Evolutionary conservation across 2,888 invertebrate species (phyloP).

Genomic region (Drosophila sordidula): DNA sequence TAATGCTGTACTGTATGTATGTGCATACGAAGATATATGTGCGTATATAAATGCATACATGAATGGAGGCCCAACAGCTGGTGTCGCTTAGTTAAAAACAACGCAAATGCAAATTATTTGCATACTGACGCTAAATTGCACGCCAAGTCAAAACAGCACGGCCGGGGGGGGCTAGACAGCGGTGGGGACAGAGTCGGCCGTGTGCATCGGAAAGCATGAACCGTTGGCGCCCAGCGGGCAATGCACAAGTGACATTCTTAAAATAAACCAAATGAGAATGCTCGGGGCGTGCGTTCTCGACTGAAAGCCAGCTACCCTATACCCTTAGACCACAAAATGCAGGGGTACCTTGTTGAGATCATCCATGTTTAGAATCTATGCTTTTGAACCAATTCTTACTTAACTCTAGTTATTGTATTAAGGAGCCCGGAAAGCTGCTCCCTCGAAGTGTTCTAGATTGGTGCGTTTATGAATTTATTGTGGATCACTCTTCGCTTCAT

Average conservation of each 20-base stretch:
- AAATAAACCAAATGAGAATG: slow-evolving; percentile 56
- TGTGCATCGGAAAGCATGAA: slow-evolving; percentile 56
- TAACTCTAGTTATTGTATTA: too few species aligned
- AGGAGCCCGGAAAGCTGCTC: too few species aligned
- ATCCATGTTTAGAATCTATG: not conserved
- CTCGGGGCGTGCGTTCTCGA: slow-evolving; percentile 1
- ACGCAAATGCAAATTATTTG: slow-evolving; percentile 50
- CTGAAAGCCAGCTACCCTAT: slow-evolving; percentile 21
- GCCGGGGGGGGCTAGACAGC: slow-evolving; percentile 61
- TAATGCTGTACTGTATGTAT: not conserved
- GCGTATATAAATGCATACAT: not conserved
- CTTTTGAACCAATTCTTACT: not conserved
- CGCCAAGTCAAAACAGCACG: slow-evolving; percentile 30
- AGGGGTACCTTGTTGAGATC: not conserved
- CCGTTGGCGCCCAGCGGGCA: slow-evolving; percentile 74
- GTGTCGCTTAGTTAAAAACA: slow-evolving; percentile 59
- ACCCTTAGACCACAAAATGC: not conserved
- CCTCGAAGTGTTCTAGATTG: too few species aligned
- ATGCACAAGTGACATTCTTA: slow-evolving; percentile 67
- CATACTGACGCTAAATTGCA: slow-evolving; percentile 53
- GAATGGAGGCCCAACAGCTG: slow-evolving; percentile 64
- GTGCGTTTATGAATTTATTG: too few species aligned
- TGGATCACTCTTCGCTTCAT: too few species aligned
- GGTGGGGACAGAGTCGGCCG: slow-evolving; percentile 42
- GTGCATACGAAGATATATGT: too few species aligned